These are phyloP conservation scores for Ophiothrix spiculata DNA, from an alignment of 35 echinoderm and acorn worm species.

Conservation along the genomic window DNA sequence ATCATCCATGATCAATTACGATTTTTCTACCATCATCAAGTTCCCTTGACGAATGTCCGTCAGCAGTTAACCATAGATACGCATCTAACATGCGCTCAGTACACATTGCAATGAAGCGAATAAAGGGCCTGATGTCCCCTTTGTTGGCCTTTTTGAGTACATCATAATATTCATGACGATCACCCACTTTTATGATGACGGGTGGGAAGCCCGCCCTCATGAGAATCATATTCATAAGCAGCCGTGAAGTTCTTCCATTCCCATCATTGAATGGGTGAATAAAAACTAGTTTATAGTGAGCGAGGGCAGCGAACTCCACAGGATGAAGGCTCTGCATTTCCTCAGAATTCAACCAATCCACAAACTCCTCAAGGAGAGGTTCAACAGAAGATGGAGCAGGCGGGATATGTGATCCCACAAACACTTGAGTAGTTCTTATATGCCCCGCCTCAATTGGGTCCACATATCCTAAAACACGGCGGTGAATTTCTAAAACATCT, in stretches of 20 bases:
- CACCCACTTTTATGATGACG: slow-evolving; percentile 67
- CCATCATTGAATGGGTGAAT: slow-evolving; percentile 95
- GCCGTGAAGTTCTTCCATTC: slow-evolving; percentile 84
- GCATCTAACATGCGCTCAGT: slow-evolving; percentile 78
- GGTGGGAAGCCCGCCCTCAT: slow-evolving; percentile 85
- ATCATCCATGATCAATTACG: not conserved
- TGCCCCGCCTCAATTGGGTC: slow-evolving; percentile 82
- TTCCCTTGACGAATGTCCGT: slow-evolving; percentile 51
- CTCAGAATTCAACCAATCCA: slow-evolving; percentile 85
- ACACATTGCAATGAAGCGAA: slow-evolving; percentile 78
- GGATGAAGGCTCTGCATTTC: slow-evolving; percentile 68
- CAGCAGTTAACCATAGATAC: slow-evolving; percentile 67
- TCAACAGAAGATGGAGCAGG: slow-evolving; percentile 59
- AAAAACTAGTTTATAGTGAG: slow-evolving; percentile 89
- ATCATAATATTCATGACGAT: slow-evolving; percentile 83
- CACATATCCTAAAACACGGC: slow-evolving; percentile 73
- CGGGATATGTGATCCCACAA: slow-evolving; percentile 82
- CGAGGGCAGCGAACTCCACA: slow-evolving; percentile 87
- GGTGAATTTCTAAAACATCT: slow-evolving; percentile 85
- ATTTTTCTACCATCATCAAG: slow-evolving; percentile 45
- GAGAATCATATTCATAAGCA: slow-evolving; percentile 94
- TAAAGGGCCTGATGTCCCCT: slow-evolving; percentile 91
- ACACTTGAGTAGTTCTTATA: slow-evolving; percentile 82
- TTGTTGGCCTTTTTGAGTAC: slow-evolving; percentile 69
- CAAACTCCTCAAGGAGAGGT: slow-evolving; percentile 74